Evolutionary conservation across 2,797 vertebrate genomes (phyloP), one percentile per base, ranked within the genome.

Genomic region (Neoniphon sammara): DNA sequence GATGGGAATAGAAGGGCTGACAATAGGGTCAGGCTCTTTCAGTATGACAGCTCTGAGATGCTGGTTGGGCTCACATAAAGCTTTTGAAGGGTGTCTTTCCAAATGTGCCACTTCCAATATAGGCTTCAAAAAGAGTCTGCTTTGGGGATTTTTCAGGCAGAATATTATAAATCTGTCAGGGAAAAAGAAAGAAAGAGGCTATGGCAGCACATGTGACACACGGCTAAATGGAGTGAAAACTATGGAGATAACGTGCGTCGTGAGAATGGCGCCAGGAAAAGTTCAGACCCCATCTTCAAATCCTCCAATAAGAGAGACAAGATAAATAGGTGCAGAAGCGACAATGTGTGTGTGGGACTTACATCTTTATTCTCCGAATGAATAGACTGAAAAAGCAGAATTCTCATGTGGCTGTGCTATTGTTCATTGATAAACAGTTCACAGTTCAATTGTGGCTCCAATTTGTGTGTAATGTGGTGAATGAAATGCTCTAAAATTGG

Each of bases 41-140:
- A 62, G 75, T 75, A 77, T 78, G 66, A 86, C 71, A 80, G 53
- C 57, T 72, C 25, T 46, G 62, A 84, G 63, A 75, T 73, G 77
- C 44, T 66, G 59, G 21, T 70, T 69, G 18, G 53, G 57, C n/a
- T 82, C 70, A 72, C 44, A 68, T 77, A 85, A 75, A 46, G 18
- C 42, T 30, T 25, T 55, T 56, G 60, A 82, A 71, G 21, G 85
- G 58, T 69, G 21, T 20, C 21, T 86, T 81, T 82, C 25, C 27
- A 71, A 79, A 82, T 61, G 65, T 85, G 66, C 71, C 80, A 59
- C 63, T 67, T 77, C 25, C 58, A 68, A 82, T 78, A 74, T 11
- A 54, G 20, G 27, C 71, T 62, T 78, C 17, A 66, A 66, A 61
- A 58, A 44, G 25, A 73, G 17, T 14, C 47, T 1, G 25, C 47